phyloP scores from a whole-genome alignment of 2,888 invertebrate genomes.

The Disparrhopalites patrizii region DNA sequence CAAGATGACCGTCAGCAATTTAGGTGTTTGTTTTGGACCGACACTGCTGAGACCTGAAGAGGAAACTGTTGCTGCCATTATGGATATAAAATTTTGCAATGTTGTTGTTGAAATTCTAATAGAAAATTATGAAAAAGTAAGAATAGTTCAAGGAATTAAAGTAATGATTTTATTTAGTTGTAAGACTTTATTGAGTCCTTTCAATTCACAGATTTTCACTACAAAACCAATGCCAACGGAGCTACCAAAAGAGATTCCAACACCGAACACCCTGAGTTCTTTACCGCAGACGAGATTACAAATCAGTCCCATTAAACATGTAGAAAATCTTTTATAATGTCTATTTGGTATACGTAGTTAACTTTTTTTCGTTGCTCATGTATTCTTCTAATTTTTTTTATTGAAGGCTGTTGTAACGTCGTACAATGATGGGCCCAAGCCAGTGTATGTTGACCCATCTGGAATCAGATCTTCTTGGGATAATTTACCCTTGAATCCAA shows the following conservation, averaged over 20 bases:
- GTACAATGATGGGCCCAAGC: conserved; percentile 55
- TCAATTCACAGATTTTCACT: conserved; percentile 55
- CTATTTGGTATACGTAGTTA: background rate
- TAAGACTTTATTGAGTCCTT: too few species aligned
- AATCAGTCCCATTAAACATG: conserved; percentile 44
- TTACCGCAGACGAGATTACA: conserved; percentile 19
- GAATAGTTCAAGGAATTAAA: too few species aligned
- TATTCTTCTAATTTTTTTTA: conserved; percentile 11
- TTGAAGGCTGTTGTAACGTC: conserved; percentile 55
- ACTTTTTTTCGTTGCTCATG: background rate
- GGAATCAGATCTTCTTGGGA: conserved; percentile 38
- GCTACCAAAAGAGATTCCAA: conserved; percentile 38
- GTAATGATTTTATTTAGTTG: background rate
- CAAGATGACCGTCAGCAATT: conserved; percentile 94
- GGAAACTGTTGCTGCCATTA: conserved; percentile 95
- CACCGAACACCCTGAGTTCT: conserved; percentile 19
- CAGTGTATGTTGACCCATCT: conserved; percentile 50
- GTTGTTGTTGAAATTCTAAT: conserved; percentile 96
- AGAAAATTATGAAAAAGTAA: conserved; percentile 73
- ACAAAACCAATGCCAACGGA: conserved; percentile 53
- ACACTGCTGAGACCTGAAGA: conserved; percentile 90
- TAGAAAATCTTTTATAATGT: conserved; percentile 24
- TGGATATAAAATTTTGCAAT: conserved; percentile 99
- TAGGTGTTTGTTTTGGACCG: conserved; percentile 97
- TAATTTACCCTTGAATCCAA: conserved; percentile 33